These are phyloP conservation scores for Crossaster papposus DNA, from an alignment of 53 echinoderm and acorn worm species.

Conservation along the genomic window DNA sequence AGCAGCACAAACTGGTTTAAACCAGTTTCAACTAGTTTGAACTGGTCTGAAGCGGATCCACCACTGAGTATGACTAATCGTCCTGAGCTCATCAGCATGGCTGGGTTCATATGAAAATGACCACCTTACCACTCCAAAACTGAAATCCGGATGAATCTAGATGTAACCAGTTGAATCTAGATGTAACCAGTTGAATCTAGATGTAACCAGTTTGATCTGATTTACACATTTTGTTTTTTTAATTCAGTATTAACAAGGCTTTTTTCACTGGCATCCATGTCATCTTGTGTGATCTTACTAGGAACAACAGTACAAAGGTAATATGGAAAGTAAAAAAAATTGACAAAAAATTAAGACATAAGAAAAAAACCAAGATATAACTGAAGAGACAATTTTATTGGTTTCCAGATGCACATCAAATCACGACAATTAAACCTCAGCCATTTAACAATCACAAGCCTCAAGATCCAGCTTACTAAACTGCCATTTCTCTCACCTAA, in stretches of 20 bases:
- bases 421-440: background rate
- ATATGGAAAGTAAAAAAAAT: background rate
- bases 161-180: background rate
- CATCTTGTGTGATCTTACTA: slow-evolving; percentile 25
- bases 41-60: slow-evolving; percentile 32
- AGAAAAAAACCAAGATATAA: slow-evolving; percentile 3
- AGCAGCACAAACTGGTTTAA: background rate
- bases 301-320: background rate
- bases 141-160: no score
- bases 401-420: slow-evolving; percentile 35
- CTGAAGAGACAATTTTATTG: slow-evolving; percentile 33
- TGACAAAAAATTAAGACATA: background rate
- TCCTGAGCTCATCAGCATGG: background rate
- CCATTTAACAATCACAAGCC: slow-evolving; percentile 7
- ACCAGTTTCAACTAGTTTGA: background rate
- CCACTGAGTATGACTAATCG: background rate
- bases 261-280: slow-evolving; percentile 14
- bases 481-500: background rate
- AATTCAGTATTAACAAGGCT: background rate
- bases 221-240: background rate
- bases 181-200: slow-evolving; percentile 12
- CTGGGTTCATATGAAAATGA: no score
- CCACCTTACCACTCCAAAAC: no score
- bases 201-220: background rate
- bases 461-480: background rate